phyloP scores from a whole-genome alignment of 2,888 invertebrate species.

The Cantharis lateralis region DNA sequence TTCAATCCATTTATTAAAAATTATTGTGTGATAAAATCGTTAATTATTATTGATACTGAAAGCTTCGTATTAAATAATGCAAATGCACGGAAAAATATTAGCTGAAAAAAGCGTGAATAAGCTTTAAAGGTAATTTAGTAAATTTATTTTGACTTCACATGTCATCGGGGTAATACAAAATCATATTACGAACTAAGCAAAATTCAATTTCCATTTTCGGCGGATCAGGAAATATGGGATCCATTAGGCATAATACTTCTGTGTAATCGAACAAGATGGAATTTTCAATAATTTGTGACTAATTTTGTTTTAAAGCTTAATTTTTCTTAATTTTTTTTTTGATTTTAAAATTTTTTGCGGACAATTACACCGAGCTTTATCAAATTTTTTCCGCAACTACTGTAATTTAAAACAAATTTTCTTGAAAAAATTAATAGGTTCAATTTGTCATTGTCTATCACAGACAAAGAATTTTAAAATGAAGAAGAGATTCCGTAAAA shows the following conservation, averaged over 20 bases:
- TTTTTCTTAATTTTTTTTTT: not conserved
- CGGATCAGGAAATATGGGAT: slow-evolving; percentile 27
- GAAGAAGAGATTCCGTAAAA: not conserved
- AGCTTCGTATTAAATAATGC: not conserved
- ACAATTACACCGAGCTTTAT: not conserved
- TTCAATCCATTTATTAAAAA: not conserved
- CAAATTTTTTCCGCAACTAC: not conserved
- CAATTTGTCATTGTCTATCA: not conserved
- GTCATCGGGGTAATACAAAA: slow-evolving; percentile 17
- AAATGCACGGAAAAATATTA: not conserved
- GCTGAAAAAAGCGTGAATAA: not conserved
- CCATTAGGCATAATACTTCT: slow-evolving; percentile 14
- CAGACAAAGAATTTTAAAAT: not conserved
- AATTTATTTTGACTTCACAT: slow-evolving; percentile 12
- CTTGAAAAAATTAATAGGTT: not conserved
- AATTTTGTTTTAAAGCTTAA: not conserved
- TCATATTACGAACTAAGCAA: slow-evolving; percentile 20
- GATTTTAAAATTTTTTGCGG: not conserved
- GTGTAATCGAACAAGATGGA: not conserved
- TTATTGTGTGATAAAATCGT: not conserved
- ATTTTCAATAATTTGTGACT: not conserved
- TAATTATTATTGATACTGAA: not conserved
- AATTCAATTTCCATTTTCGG: slow-evolving; percentile 31
- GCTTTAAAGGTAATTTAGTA: not conserved
- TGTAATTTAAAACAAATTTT: not conserved